These are phyloP conservation scores for Pelochelys cantorii DNA, from an alignment of 2,797 vertebrate species.

Conservation along the genomic window DNA sequence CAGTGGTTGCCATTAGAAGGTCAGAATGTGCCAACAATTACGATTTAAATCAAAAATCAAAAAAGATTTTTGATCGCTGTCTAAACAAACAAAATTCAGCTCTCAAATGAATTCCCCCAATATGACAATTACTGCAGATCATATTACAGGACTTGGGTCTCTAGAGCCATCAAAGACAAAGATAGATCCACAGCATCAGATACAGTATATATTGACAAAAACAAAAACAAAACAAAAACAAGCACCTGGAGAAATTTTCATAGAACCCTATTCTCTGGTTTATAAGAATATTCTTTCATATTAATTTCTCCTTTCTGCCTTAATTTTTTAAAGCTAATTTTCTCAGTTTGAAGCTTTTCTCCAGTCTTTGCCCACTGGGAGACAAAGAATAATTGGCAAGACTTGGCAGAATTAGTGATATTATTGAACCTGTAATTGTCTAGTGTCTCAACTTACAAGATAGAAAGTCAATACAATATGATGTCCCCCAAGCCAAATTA, in stretches of 20 bases:
- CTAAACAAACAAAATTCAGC: background rate
- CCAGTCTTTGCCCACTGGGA: conserved; percentile 33
- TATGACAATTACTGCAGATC: background rate
- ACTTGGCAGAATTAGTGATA: conserved; percentile 56
- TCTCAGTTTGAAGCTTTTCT: conserved; percentile 33
- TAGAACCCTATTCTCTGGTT: background rate
- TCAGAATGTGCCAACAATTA: background rate
- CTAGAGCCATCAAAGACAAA: background rate
- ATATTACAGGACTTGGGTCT: background rate
- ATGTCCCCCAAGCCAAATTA: conserved; percentile 46
- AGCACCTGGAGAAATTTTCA: background rate
- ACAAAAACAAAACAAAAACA: background rate
- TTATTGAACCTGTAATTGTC: conserved; percentile 60
- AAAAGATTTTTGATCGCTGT: background rate
- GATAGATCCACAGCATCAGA: background rate
- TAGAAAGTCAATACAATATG: conserved; percentile 62
- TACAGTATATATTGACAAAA: background rate
- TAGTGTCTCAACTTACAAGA: conserved; percentile 37
- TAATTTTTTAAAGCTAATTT: conserved; percentile 3
- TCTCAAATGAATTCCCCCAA: background rate
- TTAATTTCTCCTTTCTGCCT: background rate
- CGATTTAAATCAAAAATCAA: background rate
- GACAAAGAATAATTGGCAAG: conserved; percentile 50
- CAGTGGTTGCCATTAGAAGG: background rate
- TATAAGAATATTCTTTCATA: conserved; percentile 29